Evolutionary conservation across 2,113 vertebrate genomes (phyloP), one percentile per base, ranked within the genome.

Genomic region (Heterotis niloticus): DNA sequence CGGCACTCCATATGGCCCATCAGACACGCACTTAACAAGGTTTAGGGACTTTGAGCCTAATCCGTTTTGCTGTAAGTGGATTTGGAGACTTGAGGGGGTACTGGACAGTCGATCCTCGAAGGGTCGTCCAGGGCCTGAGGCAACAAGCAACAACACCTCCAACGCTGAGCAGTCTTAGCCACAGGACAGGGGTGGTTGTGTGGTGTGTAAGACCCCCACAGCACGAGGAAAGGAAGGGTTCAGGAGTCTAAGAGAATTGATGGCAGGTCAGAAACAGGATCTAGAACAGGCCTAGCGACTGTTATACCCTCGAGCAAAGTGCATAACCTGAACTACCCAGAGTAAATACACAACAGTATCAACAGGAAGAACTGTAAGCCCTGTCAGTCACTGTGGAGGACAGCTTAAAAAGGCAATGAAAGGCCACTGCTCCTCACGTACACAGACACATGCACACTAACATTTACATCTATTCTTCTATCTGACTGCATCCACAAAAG

Each of bases 1-100:
- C 34, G 2, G 34, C 34, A 7, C 7, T 44, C 34, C 34, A 44
- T 44, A 44, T 44, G 34, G 34, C 34, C 3, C 34, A 7, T 44
- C 81, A 76, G 75, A 69, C 65, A 65, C 65, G 71, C 65, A 65
- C 81, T 44, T 77, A 81, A 82, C 68, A 28, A 80, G 67, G 60
- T 78, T 79, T 77, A 81, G 69, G 67, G 75, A 84, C 56, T 76
- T 73, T 72, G 80, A 62, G 17, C 66, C 75, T 82, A 81, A 83
- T 86, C 80, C 52, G 66, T 78, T 84, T 60, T 76, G 64, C 78
- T 64, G 74, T 82, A 83, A 83, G 64, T 79, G 75, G 80, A 86
- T 83, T 84, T 70, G 74, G 76, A 77, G 70, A n/a, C 59, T 51
- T 52, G 54, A 56, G 66, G 76, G 78, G 34, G 66, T 67, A 44